Base-by-base conservation (phyloP, 2,113 vertebrate genomes). In the Amphiprion percula region DNA sequence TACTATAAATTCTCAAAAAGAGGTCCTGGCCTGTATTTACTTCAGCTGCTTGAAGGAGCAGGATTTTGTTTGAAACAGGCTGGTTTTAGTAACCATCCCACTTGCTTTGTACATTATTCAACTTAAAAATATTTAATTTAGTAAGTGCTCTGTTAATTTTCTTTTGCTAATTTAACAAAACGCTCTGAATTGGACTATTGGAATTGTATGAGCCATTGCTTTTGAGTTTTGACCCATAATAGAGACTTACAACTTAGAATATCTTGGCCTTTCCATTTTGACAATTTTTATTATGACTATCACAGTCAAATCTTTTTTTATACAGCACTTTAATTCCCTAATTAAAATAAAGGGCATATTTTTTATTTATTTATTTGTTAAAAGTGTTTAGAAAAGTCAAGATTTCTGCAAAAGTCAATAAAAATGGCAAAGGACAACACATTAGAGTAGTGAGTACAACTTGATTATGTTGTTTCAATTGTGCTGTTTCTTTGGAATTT, bases 1-100 rank as follows among this genome's bases (percentile, higher is more conserved):
- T 47, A 85, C 47, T 21, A 5, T 46, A n/a, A 17, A 64, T 71
- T 63, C 49, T 62, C 52, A 50, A 68, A 70, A 41, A 68, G n/a
- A 58, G n/a, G 30, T 28, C 16, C 16, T 23, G n/a, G 52, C 7
- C 39, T 60, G 62, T 41, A 33, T 63, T 79, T 74, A 58, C 5
- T 70, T 46, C 17, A 53, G 8, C 53, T 33, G 61, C 66, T 52
- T 33, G 7, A 26, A 46, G n/a, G n/a, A 26, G 15, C 26, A 21
- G 23, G 58, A 37, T 46, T 54, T 67, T 23, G 47, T 70, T 59
- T 62, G 19, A 71, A 47, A 41, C 21, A n/a, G 12, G 2, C 23
- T 54, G n/a, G 28, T 14, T 47, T 53, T 15, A 64, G 15, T 14
- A 21, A 41, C 19, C 5, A 5, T 19, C 23, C 16, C 69, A 41